Evolutionary conservation across 2,113 vertebrate genomes (phyloP).

Genomic region (Suricata suricatta): DNA sequence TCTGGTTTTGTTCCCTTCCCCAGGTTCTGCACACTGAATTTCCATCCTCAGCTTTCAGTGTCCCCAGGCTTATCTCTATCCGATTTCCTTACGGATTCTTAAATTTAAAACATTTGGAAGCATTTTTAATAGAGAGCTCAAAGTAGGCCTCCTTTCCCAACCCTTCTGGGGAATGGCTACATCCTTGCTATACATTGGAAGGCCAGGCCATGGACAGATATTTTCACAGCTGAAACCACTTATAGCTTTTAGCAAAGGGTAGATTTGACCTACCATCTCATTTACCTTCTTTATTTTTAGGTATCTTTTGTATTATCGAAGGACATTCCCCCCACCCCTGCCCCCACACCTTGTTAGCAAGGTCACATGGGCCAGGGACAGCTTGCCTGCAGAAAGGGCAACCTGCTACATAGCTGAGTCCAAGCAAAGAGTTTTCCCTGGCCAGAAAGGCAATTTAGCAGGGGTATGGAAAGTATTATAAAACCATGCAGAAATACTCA

Average conservation of each 20-base stretch:
- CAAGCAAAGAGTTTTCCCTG: slow-evolving; percentile 37
- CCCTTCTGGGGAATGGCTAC: background rate
- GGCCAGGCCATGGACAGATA: background rate
- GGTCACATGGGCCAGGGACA: background rate
- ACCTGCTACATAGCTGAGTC: background rate
- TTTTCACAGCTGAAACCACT: background rate
- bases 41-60: background rate
- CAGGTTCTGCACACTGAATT: background rate
- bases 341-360: background rate
- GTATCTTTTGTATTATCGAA: background rate
- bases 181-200: background rate
- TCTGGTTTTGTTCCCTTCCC: background rate
- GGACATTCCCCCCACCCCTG: background rate
- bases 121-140: background rate
- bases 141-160: background rate
- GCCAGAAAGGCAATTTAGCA: slow-evolving; percentile 56
- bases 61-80: background rate
- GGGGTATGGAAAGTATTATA: slow-evolving; percentile 42
- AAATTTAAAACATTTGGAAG: background rate
- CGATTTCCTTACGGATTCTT: background rate
- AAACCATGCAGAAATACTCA: slow-evolving; percentile 87
- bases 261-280: background rate
- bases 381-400: background rate
- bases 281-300: background rate
- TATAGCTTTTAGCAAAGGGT: background rate